Base-by-base conservation (phyloP, 2,888 invertebrate species). In the Bruchidius siliquastri region DNA sequence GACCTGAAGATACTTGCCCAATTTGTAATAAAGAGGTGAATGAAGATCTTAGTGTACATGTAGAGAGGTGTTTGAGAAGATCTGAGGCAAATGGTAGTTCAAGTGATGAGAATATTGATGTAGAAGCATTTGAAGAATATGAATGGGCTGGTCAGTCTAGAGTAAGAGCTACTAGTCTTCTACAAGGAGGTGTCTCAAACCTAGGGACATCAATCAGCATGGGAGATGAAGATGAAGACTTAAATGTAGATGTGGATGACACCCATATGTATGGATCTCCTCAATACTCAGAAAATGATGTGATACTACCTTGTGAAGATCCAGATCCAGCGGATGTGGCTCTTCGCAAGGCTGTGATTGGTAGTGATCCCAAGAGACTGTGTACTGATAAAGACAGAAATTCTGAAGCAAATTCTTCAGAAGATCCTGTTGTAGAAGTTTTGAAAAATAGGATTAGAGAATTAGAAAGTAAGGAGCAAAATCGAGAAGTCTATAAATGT, bases 111-210 rank as follows among this genome's bases (percentile, higher is more conserved):
- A 93, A 92, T 75, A 95, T 95, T 74, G 96, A 95, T 86, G 94
- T 94, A 0, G 94, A 94, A 88, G 93, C 92, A 67, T 92, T 89
- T 83, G 49, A 49, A 79, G 96, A 96, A 83, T 97, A 97, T 86
- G 94, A 94, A 83, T 97, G 97, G 97, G 95, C 96, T 30, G 96
- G 96, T 0, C 94, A 96, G 85, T 93, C 94, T 82, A 87, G 97
- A 74, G 91, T 95, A 72, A 88, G 93, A 3, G 93, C 92, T 0
- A 90, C 92, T 0, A 92, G 93, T 2, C 86, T 95, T 77, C 89
- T 94, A 71, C 89, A 90, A 77, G 92, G 92, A 20, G 91, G 91
- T 69, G 90, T 91, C 79, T 88, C 90, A n/a, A 89, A 89, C 49
- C 80, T 89, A 72, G 88, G 89, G 0, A 87, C 87, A 8, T 83